Evolutionary conservation across 2,888 invertebrate genomes (phyloP).

Genomic region (Macaria liturata): DNA sequence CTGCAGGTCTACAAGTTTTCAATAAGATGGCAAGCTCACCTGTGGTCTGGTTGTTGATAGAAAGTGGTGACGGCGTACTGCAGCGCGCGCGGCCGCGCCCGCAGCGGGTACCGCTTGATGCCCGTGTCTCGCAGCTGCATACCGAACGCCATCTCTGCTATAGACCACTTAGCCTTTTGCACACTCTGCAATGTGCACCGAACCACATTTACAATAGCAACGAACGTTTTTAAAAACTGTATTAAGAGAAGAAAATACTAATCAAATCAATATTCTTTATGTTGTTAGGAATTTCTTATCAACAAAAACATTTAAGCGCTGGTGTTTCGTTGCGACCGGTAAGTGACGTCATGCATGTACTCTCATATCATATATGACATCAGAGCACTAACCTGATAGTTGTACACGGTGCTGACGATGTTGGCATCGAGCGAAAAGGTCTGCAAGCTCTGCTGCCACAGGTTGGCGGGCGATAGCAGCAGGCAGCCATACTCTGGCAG

Average conservation of each 20-base stretch:
- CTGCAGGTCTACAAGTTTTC: too few species aligned
- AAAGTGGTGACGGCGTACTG: constrained; percentile 96
- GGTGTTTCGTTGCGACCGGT: too few species aligned
- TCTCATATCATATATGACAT: too few species aligned
- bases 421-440: constrained; percentile 91
- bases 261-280: too few species aligned
- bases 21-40: constrained; percentile 64
- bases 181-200: constrained; percentile 81
- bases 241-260: too few species aligned
- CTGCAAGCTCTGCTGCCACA: constrained; percentile 94
- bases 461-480: constrained; percentile 95
- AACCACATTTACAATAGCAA: too few species aligned
- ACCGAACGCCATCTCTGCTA: constrained; percentile 96
- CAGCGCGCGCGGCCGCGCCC: constrained; percentile 92
- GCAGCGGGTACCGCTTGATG: constrained; percentile 93
- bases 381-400: constrained; percentile 86
- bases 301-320: too few species aligned
- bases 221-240: too few species aligned
- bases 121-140: constrained; percentile 95
- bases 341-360: too few species aligned
- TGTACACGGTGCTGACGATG: constrained; percentile 91
- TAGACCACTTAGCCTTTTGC: constrained; percentile 92
- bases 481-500: constrained; percentile 97
- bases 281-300: too few species aligned
- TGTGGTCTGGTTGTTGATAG: constrained; percentile 89